These are phyloP conservation scores for Myiozetetes cayanensis DNA, from an alignment of 2,113 vertebrate genomes.

Conservation along the genomic window DNA sequence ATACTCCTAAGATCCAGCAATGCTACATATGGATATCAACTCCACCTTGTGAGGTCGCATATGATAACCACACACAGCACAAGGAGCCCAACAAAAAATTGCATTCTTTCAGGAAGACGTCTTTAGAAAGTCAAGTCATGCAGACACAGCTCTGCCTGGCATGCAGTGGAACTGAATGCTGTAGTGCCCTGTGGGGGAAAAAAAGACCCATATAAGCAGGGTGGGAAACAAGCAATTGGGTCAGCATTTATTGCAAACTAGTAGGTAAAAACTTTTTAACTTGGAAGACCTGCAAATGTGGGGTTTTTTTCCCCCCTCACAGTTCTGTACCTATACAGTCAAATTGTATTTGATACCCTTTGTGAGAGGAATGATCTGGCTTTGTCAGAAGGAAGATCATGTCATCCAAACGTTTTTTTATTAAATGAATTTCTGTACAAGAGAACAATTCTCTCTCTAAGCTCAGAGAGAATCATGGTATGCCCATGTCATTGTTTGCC, in stretches of 20 bases:
- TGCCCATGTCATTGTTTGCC: background rate
- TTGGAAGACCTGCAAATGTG: background rate
- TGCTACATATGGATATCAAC: background rate
- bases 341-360: background rate
- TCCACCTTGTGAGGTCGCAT: background rate
- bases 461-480: background rate
- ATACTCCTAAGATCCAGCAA: background rate
- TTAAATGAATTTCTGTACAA: background rate
- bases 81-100: background rate
- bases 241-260: background rate
- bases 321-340: background rate
- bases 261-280: background rate
- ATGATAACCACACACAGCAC: background rate
- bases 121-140: background rate
- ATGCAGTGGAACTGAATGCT: background rate
- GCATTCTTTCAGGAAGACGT: background rate
- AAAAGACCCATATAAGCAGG: background rate
- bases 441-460: background rate
- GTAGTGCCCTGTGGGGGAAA: background rate
- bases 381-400: background rate
- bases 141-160: background rate
- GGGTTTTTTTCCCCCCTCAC: background rate
- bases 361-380: background rate
- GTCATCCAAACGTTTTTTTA: background rate
- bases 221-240: background rate